Conservation (phyloP, 2,888 invertebrate species). For the Trisateles emortualis region DNA sequence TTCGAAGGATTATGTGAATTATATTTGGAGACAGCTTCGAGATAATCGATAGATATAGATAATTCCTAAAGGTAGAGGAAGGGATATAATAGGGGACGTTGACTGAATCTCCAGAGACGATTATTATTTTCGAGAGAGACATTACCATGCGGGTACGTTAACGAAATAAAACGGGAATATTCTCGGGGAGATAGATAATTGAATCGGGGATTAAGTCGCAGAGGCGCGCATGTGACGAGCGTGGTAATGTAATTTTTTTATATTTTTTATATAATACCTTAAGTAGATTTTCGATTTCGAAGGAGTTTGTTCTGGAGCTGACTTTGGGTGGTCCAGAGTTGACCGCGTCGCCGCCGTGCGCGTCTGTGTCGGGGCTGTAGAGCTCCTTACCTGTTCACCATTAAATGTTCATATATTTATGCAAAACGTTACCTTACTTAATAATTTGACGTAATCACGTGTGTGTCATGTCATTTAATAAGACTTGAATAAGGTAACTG, state of each 20-base stretch:
- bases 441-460: constrained; percentile 6
- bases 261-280: constrained; percentile 82
- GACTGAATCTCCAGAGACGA: constrained; percentile 58
- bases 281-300: constrained; percentile 97
- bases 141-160: constrained; percentile 67
- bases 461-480: neutral
- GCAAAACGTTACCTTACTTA: constrained; percentile 10
- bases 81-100: constrained; percentile 53
- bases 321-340: constrained; percentile 86
- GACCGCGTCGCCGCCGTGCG: constrained; percentile 70
- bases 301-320: constrained; percentile 95
- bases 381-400: constrained; percentile 89
- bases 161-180: constrained; percentile 66
- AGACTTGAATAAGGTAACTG: neutral
- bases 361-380: constrained; percentile 88
- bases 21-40: constrained; percentile 20
- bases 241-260: constrained; percentile 50
- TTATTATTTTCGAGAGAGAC: constrained; percentile 68
- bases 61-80: constrained; percentile 46
- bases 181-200: constrained; percentile 64
- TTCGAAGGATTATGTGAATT: constrained; percentile 18
- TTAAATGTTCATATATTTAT: constrained; percentile 13
- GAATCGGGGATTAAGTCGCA: constrained; percentile 63
- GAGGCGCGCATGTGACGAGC: constrained; percentile 54
- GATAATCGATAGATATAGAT: constrained; percentile 51